Evolutionary conservation across 1,140 invertebrate genomes (phyloP).

Genomic region (Pseudomyrmex concolor): DNA sequence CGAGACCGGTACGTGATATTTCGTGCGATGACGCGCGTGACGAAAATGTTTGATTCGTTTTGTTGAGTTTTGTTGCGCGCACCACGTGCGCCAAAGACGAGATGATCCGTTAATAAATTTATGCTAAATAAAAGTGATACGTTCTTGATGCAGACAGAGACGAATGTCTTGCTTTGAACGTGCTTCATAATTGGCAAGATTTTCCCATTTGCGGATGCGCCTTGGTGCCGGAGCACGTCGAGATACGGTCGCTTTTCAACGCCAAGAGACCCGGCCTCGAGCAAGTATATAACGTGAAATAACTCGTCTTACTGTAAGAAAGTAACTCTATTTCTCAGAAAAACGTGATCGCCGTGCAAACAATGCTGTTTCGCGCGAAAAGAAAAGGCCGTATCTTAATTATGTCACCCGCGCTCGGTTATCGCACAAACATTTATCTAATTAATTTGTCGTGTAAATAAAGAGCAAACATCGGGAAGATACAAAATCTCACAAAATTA

Average conservation of each 20-base stretch:
- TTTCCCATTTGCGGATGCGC: slow-evolving; percentile 90
- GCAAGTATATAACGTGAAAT: slow-evolving; percentile 87
- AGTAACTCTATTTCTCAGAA: slow-evolving; percentile 2
- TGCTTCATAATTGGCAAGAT: slow-evolving; percentile 89
- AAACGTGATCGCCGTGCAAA: slow-evolving; percentile 32
- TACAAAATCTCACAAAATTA: too few relatives aligned
- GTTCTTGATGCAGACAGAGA: slow-evolving; percentile 82
- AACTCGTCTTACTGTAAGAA: neutral
- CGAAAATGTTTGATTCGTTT: neutral
- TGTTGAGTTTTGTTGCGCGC: neutral
- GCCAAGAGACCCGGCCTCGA: slow-evolving; percentile 92
- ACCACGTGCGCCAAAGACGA: neutral
- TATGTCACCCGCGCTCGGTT: neutral
- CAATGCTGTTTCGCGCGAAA: neutral
- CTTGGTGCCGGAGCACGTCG: slow-evolving; percentile 95
- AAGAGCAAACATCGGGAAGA: too few relatives aligned
- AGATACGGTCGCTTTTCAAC: slow-evolving; percentile 92
- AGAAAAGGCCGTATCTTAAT: slow-evolving; percentile 4
- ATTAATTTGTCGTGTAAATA: neutral
- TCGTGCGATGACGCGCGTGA: neutral
- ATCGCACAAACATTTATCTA: neutral
- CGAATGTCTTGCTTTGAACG: slow-evolving; percentile 89
- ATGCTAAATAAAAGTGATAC: slow-evolving; percentile 38
- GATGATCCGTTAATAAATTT: slow-evolving; percentile 12
- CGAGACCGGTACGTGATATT: slow-evolving; percentile 37